Evolutionary conservation across 2,888 invertebrate species (phyloP).

Genomic region (Agriopis aurantiaria): DNA sequence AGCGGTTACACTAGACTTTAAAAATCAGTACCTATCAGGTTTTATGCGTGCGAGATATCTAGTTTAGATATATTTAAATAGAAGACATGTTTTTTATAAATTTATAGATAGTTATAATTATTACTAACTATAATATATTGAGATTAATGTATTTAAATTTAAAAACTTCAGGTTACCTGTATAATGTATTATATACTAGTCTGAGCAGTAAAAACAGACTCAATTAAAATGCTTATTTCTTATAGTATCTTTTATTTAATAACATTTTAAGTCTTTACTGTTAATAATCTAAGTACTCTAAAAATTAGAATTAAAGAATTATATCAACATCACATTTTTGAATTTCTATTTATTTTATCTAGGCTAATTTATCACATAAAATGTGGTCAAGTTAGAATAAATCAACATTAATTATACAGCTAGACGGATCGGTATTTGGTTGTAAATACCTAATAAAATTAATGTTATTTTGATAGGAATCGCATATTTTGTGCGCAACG

Average conservation of each 20-base stretch:
- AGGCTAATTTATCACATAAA: not conserved
- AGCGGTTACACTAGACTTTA: not conserved
- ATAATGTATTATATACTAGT: no score
- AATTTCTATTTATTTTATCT: not conserved
- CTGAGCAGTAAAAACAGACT: not conserved
- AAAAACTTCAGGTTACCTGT: not conserved
- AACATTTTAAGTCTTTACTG: slow-evolving; percentile 6
- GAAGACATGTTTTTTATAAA: not conserved
- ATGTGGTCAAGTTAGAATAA: slow-evolving; percentile 4
- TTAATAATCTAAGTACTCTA: slow-evolving; percentile 3
- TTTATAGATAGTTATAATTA: no score
- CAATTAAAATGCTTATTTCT: not conserved
- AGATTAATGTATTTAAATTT: not conserved
- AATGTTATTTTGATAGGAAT: slow-evolving; percentile 9
- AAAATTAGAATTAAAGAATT: slow-evolving; percentile 13
- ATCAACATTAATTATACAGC: not conserved
- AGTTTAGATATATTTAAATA: not conserved
- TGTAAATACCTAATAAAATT: not conserved
- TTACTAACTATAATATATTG: no score
- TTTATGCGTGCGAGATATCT: not conserved
- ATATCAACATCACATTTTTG: slow-evolving; percentile 31
- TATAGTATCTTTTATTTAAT: slow-evolving; percentile 10
- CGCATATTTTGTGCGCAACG: slow-evolving; percentile 8
- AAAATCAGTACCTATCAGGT: not conserved
- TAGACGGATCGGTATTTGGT: not conserved